Evolutionary conservation across 2,888 invertebrate species (phyloP).

Genomic region (Melangyna quadrimaculata): DNA sequence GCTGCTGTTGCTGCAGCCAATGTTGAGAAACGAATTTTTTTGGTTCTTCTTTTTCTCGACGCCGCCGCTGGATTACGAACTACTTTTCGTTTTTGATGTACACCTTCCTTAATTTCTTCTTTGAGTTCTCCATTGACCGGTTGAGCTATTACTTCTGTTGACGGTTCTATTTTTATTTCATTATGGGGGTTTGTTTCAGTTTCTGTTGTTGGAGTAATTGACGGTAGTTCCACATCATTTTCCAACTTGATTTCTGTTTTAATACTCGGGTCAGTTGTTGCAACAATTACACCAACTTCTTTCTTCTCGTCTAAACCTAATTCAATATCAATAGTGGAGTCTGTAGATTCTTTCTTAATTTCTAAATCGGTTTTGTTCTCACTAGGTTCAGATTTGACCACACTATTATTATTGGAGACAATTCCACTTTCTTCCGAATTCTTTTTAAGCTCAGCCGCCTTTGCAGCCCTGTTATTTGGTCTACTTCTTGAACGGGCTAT

Average conservation of each 20-base stretch:
- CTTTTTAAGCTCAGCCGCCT: not conserved
- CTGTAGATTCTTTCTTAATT: not conserved
- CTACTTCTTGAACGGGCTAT: constrained; percentile 9
- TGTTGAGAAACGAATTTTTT: constrained; percentile 17
- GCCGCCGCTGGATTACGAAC: not conserved
- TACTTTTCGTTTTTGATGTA: not conserved
- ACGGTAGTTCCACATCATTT: not conserved
- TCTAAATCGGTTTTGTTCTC: not conserved
- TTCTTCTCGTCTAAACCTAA: not conserved
- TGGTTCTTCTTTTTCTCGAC: constrained; percentile 83
- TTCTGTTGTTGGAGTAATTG: not conserved
- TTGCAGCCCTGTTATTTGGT: constrained; percentile 1
- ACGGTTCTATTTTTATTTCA: not conserved
- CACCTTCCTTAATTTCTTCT: not conserved
- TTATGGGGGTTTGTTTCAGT: not conserved
- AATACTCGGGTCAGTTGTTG: not conserved
- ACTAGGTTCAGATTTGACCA: not conserved
- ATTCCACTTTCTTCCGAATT: not conserved
- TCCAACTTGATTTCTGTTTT: not conserved
- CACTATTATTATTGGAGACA: not conserved
- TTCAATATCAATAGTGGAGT: not conserved
- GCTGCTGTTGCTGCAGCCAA: constrained; percentile 83
- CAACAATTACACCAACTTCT: not conserved
- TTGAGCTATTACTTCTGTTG: not conserved
- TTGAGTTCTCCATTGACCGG: not conserved